Base-by-base conservation (phyloP, 2,888 invertebrate species). In the Epinotia bilunana region DNA sequence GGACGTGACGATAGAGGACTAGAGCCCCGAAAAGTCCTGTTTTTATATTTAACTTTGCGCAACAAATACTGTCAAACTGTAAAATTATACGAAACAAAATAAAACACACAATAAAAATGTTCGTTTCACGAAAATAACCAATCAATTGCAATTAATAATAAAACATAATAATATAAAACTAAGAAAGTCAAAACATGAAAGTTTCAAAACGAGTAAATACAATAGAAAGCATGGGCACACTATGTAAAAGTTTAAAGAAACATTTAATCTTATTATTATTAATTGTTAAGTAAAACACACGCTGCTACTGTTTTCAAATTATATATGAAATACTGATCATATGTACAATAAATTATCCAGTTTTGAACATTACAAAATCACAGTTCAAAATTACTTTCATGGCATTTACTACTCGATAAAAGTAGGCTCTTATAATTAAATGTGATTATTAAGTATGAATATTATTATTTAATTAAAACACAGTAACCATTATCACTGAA, bases 321-420 rank as follows among this genome's bases (percentile, higher is more conserved):
- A 67, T 12, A 73, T 72, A 79, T 18, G 68, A 69, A 60, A 74
- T 78, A 79, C 78, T 78, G 72, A 79, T 77, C 83, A 80, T 84
- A 85, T 87, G 81, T 86, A 83, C 83, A 85, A 84, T 84, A 84
- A 88, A 84, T 84, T 80, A 83, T 80, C 81, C 79, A 84, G 83
- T 77, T 90, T 92, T 91, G 91, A 91, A 92, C 91, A 91, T 92
- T 86, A 88, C 80, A 88, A 88, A 88, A 93, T 93, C 93, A 93
- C 93, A 93, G 93, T 92, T 91, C 86, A 91, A 91, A 91, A 91
- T 91, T 91, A 90, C 90, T 76, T 88, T 87, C 87, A 93, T 94
- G 93, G 93, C 93, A 93, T 90, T 87, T 80, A 82, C 71, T 75
- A 72, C 72, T 61, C 60, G 23, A 53, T 58, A 64, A 71, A 65